phyloP scores from a whole-genome alignment of 2,888 invertebrate genomes.

The Mimachlamys varia region DNA sequence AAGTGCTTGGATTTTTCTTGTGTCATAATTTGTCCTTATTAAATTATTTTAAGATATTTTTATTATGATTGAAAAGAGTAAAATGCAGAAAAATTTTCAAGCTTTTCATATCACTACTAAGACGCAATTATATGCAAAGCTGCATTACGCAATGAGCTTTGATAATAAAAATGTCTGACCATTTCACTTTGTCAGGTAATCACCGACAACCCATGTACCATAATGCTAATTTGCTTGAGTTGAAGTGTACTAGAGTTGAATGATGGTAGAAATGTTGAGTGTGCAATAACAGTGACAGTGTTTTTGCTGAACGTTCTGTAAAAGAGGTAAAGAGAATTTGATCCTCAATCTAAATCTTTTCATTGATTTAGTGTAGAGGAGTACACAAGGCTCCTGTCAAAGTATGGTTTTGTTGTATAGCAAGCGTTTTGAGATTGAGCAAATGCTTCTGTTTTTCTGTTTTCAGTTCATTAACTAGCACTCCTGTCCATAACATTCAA shows the following conservation, averaged over 20 bases:
- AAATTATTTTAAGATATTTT: neutral
- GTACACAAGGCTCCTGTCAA: neutral
- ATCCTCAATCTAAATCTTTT: neutral
- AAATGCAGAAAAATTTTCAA: neutral
- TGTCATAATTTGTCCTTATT: neutral
- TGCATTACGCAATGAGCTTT: neutral
- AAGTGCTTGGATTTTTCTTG: neutral
- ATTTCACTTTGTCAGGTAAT: neutral
- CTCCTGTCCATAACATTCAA: conserved; percentile 20
- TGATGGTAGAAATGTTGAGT: conserved; percentile 3
- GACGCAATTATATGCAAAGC: neutral
- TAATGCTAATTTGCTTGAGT: neutral
- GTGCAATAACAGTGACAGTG: conserved; percentile 9
- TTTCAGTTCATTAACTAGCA: neutral
- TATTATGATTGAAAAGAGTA: neutral
- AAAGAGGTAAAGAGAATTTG: neutral
- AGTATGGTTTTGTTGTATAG: neutral
- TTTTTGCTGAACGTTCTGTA: neutral
- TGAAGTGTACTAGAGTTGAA: neutral
- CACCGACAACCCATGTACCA: neutral
- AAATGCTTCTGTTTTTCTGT: neutral
- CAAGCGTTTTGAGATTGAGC: conserved; percentile 6
- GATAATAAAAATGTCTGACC: conserved; percentile 4
- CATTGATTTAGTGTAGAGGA: conserved; percentile 3
- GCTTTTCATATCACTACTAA: neutral